phyloP scores from a whole-genome alignment of 2,797 vertebrate species.

The Acipenser transmontanus region DNA sequence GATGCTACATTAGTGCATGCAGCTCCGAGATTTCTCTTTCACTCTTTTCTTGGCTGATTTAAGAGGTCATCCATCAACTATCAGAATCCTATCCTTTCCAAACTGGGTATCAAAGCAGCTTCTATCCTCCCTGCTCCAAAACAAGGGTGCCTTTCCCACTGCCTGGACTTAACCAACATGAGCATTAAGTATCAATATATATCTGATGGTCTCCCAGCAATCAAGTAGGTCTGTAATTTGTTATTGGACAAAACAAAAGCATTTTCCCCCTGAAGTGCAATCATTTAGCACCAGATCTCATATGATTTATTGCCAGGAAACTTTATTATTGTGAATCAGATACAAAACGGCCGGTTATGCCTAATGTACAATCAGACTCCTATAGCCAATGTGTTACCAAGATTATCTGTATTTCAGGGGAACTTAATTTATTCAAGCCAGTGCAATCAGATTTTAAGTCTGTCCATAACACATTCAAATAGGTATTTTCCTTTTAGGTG shows the following conservation, averaged over 20 bases:
- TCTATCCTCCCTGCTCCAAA: conserved; percentile 22
- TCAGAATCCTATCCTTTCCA: conserved; percentile 18
- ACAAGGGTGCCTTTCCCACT: not conserved
- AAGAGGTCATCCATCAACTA: conserved; percentile 27
- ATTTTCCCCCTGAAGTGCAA: too few relatives aligned
- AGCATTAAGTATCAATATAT: conserved; percentile 19
- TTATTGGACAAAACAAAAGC: not conserved
- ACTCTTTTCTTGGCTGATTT: conserved; percentile 26
- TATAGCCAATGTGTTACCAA: too few relatives aligned
- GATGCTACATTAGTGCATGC: conserved; percentile 59
- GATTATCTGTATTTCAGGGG: too few relatives aligned
- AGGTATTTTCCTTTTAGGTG: too few relatives aligned
- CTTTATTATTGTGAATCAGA: too few relatives aligned
- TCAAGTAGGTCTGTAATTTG: not conserved
- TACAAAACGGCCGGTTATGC: too few relatives aligned
- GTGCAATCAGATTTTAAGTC: too few relatives aligned
- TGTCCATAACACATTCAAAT: too few relatives aligned
- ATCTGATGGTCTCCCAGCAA: conserved; percentile 15
- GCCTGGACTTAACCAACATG: not conserved
- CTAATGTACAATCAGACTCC: too few relatives aligned
- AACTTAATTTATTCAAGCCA: too few relatives aligned
- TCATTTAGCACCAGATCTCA: too few relatives aligned
- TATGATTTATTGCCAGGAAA: too few relatives aligned
- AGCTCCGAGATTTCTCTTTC: conserved; percentile 47
- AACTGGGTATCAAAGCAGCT: conserved; percentile 29